phyloP scores from a whole-genome alignment of 2,888 invertebrate species.

The Achlya flavicornis region DNA sequence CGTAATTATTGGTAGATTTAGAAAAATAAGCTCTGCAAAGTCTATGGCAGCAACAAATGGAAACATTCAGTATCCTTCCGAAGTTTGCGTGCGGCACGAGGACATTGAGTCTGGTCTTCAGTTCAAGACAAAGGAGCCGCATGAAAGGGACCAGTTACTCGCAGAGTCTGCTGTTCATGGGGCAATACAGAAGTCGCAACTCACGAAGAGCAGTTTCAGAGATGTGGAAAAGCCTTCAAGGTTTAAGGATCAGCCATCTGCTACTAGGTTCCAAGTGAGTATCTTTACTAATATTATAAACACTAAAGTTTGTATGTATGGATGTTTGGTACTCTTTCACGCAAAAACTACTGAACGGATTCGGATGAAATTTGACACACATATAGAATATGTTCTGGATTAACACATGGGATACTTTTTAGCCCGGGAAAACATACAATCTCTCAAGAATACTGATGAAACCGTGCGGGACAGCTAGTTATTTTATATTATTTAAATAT shows the following conservation, averaged over 20 bases:
- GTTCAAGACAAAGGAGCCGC: conserved; percentile 55
- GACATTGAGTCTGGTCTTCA: conserved; percentile 72
- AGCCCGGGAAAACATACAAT: too few relatives aligned
- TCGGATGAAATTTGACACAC: too few relatives aligned
- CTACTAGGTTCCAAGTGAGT: conserved; percentile 85
- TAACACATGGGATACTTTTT: too few relatives aligned
- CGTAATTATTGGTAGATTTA: conserved; percentile 78
- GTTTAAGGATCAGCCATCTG: conserved; percentile 84
- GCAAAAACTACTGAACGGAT: too few relatives aligned
- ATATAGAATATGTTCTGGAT: too few relatives aligned
- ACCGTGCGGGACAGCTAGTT: too few relatives aligned
- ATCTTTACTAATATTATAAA: background rate
- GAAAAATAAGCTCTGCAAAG: conserved; percentile 81
- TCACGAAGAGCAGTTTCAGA: conserved; percentile 86
- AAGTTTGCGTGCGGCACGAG: conserved; percentile 54
- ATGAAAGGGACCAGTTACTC: conserved; percentile 64
- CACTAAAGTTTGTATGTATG: too few relatives aligned
- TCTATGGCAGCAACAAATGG: conserved; percentile 82
- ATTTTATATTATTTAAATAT: too few relatives aligned
- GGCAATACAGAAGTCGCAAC: conserved; percentile 46
- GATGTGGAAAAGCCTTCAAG: conserved; percentile 85
- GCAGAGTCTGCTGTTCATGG: conserved; percentile 52
- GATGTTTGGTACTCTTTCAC: too few relatives aligned
- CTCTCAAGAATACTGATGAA: too few relatives aligned
- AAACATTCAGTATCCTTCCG: conserved; percentile 73